Percentiles rank a stretch among this genome's conserved stretches.
Conservation (phyloP, 2,888 invertebrate species). For the Chrysolina americana region DNA sequence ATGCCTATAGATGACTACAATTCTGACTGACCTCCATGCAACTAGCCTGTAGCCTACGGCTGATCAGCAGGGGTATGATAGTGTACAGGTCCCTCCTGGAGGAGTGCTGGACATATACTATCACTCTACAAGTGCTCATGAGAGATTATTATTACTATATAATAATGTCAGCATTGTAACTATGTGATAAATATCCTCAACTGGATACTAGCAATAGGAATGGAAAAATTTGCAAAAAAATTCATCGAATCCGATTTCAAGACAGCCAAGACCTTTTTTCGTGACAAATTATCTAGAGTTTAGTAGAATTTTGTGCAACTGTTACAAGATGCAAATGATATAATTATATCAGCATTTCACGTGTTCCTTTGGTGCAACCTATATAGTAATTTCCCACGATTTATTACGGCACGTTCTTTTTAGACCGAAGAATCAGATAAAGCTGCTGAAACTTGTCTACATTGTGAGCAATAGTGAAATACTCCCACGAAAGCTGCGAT, state of each 20-base stretch:
- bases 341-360: background rate
- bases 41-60: no score
- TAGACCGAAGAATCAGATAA: conserved; percentile 24
- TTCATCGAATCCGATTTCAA: background rate
- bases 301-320: background rate
- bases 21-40: no score
- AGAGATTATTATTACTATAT: no score
- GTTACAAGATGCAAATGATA: background rate
- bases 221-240: no score
- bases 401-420: conserved; percentile 15
- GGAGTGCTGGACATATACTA: no score
- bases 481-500: conserved; percentile 6
- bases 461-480: conserved; percentile 2
- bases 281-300: background rate
- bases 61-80: no score
- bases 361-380: conserved; percentile 8
- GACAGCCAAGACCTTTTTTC: background rate
- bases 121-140: no score
- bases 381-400: conserved; percentile 17
- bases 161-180: no score
- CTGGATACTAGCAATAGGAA: no score
- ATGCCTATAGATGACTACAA: no score
- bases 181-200: no score
- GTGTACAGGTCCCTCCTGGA: no score
- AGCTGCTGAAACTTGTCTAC: conserved; percentile 21